Evolutionary conservation across 1,140 invertebrate species (phyloP).

Genomic region (Platyscapa corneri): DNA sequence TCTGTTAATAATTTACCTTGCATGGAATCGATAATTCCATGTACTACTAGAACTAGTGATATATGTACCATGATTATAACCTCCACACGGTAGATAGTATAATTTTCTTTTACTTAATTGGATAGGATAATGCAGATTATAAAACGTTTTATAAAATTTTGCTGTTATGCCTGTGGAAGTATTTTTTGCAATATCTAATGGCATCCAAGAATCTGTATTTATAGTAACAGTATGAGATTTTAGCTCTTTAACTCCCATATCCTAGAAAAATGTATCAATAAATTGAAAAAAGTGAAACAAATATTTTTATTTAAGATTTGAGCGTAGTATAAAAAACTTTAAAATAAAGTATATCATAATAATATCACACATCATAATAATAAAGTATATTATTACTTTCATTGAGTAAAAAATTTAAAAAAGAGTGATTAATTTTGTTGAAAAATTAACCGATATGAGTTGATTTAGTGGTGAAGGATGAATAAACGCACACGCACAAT

Average conservation of each 20-base stretch:
- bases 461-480: too few relatives aligned
- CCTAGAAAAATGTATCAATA: constrained; percentile 53
- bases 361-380: too few relatives aligned
- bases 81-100: constrained; percentile 70
- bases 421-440: too few relatives aligned
- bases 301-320: too few relatives aligned
- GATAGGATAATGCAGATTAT: constrained; percentile 80
- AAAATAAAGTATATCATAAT: too few relatives aligned
- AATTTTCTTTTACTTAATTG: constrained; percentile 74
- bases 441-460: too few relatives aligned
- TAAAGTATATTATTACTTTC: too few relatives aligned
- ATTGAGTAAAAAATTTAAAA: too few relatives aligned
- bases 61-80: constrained; percentile 88
- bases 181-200: constrained; percentile 64
- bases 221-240: constrained; percentile 76
- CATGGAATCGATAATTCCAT: constrained; percentile 63
- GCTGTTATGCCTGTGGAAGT: constrained; percentile 71
- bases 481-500: too few relatives aligned
- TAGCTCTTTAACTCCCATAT: constrained; percentile 66
- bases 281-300: too few relatives aligned
- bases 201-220: constrained; percentile 75
- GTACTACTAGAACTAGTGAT: constrained; percentile 69
- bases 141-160: constrained; percentile 75
- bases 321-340: too few relatives aligned
- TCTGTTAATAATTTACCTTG: constrained; percentile 56